Percentiles rank a stretch among this genome's conserved stretches.
phyloP scores from a whole-genome alignment of 2,888 invertebrate species.

The Epicampocera succincta region DNA sequence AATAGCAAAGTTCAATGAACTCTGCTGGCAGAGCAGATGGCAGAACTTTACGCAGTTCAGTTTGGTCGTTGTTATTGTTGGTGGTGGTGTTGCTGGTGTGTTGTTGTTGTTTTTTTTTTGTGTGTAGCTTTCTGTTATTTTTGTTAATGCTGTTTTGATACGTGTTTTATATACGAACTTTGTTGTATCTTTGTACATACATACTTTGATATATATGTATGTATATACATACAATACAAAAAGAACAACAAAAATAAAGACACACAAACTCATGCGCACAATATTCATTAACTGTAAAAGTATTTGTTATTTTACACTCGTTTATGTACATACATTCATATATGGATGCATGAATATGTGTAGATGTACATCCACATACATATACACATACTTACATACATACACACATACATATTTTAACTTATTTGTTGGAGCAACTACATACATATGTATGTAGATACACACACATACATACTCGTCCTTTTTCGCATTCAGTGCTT shows the following conservation, averaged over 20 bases:
- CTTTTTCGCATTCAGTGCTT: conserved; percentile 39
- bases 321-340: not conserved
- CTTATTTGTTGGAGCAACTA: not conserved
- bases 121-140: conserved; percentile 5
- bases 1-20: conserved; percentile 80
- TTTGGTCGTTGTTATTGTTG: too few relatives aligned
- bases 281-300: conserved; percentile 15
- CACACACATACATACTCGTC: not conserved
- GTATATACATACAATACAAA: not conserved
- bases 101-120: conserved; percentile 16
- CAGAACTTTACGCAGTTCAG: conserved; percentile 54
- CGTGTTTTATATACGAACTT: conserved; percentile 1
- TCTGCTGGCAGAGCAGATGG: conserved; percentile 61
- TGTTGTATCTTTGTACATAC: not conserved
- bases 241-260: conserved; percentile 36
- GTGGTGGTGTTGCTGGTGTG: too few relatives aligned
- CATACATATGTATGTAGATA: conserved; percentile 5
- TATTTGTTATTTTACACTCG: conserved; percentile 17
- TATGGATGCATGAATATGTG: too few relatives aligned
- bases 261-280: conserved; percentile 67
- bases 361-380: not conserved
- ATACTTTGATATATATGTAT: not conserved
- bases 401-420: not conserved
- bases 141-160: conserved; percentile 42
- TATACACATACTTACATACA: not conserved